phyloP scores from a whole-genome alignment of 2,797 vertebrate genomes.

The Molossus molossus region DNA sequence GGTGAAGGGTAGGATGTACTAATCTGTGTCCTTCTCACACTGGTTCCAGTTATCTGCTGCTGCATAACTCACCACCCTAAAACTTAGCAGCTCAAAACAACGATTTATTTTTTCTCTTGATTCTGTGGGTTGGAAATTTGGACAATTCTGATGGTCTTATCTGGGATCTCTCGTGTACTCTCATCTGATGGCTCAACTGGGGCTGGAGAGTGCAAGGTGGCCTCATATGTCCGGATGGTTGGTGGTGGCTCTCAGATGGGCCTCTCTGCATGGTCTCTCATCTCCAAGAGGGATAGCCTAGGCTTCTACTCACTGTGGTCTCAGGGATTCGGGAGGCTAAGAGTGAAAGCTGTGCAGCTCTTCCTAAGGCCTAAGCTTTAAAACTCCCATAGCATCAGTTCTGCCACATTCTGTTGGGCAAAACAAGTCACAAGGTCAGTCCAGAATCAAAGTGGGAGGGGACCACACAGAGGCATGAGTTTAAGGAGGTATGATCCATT shows the following conservation, averaged over 20 bases:
- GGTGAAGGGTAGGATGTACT: background rate
- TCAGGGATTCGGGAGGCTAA: background rate
- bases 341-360: background rate
- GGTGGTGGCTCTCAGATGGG: background rate
- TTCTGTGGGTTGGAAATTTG: background rate
- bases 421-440: background rate
- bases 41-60: background rate
- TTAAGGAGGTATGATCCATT: background rate
- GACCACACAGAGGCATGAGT: background rate
- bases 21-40: background rate
- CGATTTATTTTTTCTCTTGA: too few relatives aligned
- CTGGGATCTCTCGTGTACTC: background rate
- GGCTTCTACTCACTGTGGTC: background rate
- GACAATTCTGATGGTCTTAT: background rate
- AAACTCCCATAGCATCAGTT: background rate
- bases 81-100: too few relatives aligned
- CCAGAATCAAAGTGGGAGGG: background rate
- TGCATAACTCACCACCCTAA: background rate
- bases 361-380: background rate
- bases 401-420: background rate
- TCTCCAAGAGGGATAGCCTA: background rate
- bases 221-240: background rate
- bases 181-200: background rate
- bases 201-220: background rate
- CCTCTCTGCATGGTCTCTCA: background rate